Evolutionary conservation across 2,113 vertebrate species (phyloP), one percentile per base, ranked within the genome.

Genomic region (Motacilla tschutschensis): DNA sequence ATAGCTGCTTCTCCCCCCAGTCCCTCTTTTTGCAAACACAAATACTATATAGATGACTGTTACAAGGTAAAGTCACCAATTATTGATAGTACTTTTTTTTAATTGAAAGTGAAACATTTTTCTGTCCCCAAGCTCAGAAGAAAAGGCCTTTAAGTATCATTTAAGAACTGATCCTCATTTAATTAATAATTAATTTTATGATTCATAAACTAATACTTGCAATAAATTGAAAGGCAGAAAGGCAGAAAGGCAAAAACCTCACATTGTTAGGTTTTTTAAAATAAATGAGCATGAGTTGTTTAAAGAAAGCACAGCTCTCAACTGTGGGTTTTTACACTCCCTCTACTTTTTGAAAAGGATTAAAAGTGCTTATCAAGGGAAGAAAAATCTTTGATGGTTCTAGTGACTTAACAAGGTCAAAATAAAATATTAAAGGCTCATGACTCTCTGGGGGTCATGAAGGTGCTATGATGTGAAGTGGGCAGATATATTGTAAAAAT

Each of bases 351-450:
- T 9, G 6, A 77, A 55, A 72, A 82, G 62, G 64, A 25, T 60
- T 59, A 73, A 83, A 91, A 33, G 3, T n/a, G 17, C 63, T 55
- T 65, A 89, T 28, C 50, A 79, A 91, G 54, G 76, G 71, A 84
- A 87, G 88, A 88, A 92, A 94, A 91, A 77, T 83, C 70, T 90
- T 77, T 95, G 79, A 83, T 91, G 31, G 67, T 93, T 93, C 62
- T 26, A 69, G 67, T 92, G 91, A 90, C 53, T 95, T 83, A 94
- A 85, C 70, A 96, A 91, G 91, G 77, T 91, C 90, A 95, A 95
- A 91, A 94, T 91, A 88, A 95, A 94, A 94, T 95, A 95, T 96
- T 96, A 93, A 94, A 93, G 20, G 59, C 79, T 85, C 54, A 15
- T 87, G 46, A 58, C 51, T 83, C 81, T 72, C 29, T 59, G 20